Evolutionary conservation across 2,888 invertebrate genomes (phyloP), one percentile per base, ranked within the genome.

Genomic region (Ernsta delagoae): DNA sequence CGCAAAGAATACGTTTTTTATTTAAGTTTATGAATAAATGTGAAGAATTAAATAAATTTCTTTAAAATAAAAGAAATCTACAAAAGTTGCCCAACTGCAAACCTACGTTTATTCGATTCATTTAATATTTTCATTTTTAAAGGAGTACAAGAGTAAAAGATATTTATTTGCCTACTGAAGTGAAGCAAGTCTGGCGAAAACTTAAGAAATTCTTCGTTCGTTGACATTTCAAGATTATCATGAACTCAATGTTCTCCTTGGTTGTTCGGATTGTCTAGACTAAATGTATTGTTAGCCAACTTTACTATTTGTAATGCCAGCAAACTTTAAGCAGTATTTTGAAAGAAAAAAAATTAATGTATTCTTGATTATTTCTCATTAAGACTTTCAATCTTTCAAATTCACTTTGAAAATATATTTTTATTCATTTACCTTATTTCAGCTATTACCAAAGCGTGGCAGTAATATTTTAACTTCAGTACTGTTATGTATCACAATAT

Each of bases 241-340:
- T 9, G 34, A 48, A 45, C 36, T 34, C 31, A 61, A 45, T 48
- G 12, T 48, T 61, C 68, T 50, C n/a, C 48, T 9, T 43, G 50
- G 50, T 54, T 59, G 59, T 64, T 7, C 54, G 60, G 31, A 57
- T 53, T 53, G 53, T 62, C 62, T 62, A 62, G 61, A 62, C 50
- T 53, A 5, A 60, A 53, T 53, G 11, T 50, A 12, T 62, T 62
- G 43, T 45, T 11, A 11, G 43, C 36, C 16, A 62, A 62, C 50
- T 62, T 62, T 50, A 39, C 36, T 24, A 24, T 24, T 3, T 24
- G 24, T 39, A 41, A 41, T 9, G 4, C 4, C 24, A 34, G 7
- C 34, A 45, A 45, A 11, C 3, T 45, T 45, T 45, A 45, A 45
- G 43, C 43, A 11, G 43, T 11, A 45, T 11, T 45, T 45, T 1